Evolutionary conservation across 2,888 invertebrate species (phyloP), one percentile per base, ranked within the genome.

Genomic region (Liodrosophila aerea): DNA sequence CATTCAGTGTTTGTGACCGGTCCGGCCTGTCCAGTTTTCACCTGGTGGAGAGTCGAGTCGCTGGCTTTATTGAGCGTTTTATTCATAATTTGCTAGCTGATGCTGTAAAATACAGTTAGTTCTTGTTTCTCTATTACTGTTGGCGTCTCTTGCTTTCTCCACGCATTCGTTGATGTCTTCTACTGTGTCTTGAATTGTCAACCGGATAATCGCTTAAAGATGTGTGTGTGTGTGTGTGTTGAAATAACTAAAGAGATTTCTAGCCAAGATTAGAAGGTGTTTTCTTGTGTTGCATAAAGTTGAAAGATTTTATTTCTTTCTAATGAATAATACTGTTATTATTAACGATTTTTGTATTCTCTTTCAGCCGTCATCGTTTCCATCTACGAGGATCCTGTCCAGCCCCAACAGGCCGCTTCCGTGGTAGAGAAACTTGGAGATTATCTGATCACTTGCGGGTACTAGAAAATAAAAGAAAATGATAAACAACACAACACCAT

Each of bases 361-460:
- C 91, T 94, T 94, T 61, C 92, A 96, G 96, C 97, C 91, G 95
- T 97, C 91, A 96, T 97, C 91, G 94, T 97, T 91, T 95, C 97
- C 91, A 94, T 97, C 91, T 97, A 97, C 91, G 96, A 97, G 94
- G 97, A 97, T 92, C 97, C 97, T 90, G 96, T 97, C 92, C 97
- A 97, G 92, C 97, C 97, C 91, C 97, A 97, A 92, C 97, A 97
- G 93, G 97, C 97, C 90, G 97, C 97, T 91, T 96, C 96, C 87
- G 96, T 97, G 92, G 97, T 97, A 92, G 97, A 97, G 94, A 97
- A 97, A 93, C 93, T 97, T 94, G 97, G 97, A 93, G 97, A 97
- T 92, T 97, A 97, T 94, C 95, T 97, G 94, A 94, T 97, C 93
- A 94, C 94, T 93, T 97, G 96, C 94, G 96, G 97, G 94, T 97